phyloP scores from a whole-genome alignment of 2,797 vertebrate genomes.

The Mus spretus region DNA sequence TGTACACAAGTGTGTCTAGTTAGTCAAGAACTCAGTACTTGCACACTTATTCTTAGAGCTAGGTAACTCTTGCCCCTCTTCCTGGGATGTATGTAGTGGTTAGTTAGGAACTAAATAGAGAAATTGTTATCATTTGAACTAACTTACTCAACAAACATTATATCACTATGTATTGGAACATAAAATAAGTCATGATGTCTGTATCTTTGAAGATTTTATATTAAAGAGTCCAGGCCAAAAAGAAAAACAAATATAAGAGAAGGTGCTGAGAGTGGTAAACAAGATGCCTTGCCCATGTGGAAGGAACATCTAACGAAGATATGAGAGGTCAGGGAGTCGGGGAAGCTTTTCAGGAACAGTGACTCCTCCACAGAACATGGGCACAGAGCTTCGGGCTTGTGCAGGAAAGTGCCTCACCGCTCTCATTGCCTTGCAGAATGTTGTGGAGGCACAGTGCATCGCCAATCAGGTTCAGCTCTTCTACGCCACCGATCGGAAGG shows the following conservation, averaged over 20 bases:
- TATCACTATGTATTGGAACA: not conserved
- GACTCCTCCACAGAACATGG: not conserved
- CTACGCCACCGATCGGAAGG: constrained; percentile 92
- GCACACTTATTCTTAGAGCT: constrained; percentile 36
- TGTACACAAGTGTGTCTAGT: constrained; percentile 48
- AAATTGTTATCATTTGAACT: constrained; percentile 51
- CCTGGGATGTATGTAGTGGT: constrained; percentile 8
- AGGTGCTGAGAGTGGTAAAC: not conserved
- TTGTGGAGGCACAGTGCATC: constrained; percentile 96
- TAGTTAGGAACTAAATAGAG: constrained; percentile 42
- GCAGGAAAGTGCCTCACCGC: constrained; percentile 31
- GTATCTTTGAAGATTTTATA: constrained; percentile 39
- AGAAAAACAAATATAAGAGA: not conserved
- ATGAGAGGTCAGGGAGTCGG: not conserved
- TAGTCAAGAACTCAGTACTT: constrained; percentile 57
- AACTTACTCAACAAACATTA: constrained; percentile 57
- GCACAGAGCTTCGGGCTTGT: not conserved
- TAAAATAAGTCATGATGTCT: constrained; percentile 16
- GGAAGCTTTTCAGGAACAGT: constrained; percentile 20
- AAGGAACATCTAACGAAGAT: not conserved
- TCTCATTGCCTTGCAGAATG: constrained; percentile 89
- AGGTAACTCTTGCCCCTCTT: not conserved
- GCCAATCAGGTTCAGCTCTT: constrained; percentile 99
- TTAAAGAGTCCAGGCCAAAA: not conserved
- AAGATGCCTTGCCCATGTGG: not conserved